Evolutionary conservation across 2,797 vertebrate genomes (phyloP).

Genomic region (Antennarius maculatus): DNA sequence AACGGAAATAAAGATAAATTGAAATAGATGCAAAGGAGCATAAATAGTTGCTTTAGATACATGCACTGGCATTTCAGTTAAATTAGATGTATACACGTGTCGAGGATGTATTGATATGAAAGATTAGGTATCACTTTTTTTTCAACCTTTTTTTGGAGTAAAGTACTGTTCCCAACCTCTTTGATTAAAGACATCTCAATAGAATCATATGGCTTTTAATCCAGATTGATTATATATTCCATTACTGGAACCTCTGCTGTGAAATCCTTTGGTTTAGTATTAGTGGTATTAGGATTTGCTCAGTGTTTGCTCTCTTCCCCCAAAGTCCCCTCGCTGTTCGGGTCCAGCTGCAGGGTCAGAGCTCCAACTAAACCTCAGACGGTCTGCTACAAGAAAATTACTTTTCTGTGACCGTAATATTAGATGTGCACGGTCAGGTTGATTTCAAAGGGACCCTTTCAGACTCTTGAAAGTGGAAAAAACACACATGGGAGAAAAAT

Average conservation of each 20-base stretch:
- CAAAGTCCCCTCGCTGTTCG: conserved; percentile 35
- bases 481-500: conserved; percentile 28
- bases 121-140: too few species aligned
- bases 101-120: too few species aligned
- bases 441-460: conserved; percentile 40
- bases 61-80: too few species aligned
- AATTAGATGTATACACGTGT: too few species aligned
- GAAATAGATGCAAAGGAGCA: conserved; percentile 28
- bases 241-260: conserved; percentile 44
- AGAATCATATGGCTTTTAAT: too few species aligned
- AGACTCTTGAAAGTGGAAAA: conserved; percentile 30
- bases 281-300: conserved; percentile 27
- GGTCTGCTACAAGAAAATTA: conserved; percentile 57
- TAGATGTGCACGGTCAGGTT: conserved; percentile 57
- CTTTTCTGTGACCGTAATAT: conserved; percentile 53
- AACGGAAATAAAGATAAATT: conserved; percentile 37
- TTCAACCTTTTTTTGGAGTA: conserved; percentile 3
- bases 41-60: conserved; percentile 27
- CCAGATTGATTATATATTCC: conserved; percentile 58
- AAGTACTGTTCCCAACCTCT: conserved; percentile 5
- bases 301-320: conserved; percentile 25
- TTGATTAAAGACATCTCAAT: conserved; percentile 1
- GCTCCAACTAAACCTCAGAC: conserved; percentile 56
- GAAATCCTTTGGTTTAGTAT: conserved; percentile 35
- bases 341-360: conserved; percentile 56